Conservation (phyloP, 2,888 invertebrate genomes). For the Apotomis betuletana region DNA sequence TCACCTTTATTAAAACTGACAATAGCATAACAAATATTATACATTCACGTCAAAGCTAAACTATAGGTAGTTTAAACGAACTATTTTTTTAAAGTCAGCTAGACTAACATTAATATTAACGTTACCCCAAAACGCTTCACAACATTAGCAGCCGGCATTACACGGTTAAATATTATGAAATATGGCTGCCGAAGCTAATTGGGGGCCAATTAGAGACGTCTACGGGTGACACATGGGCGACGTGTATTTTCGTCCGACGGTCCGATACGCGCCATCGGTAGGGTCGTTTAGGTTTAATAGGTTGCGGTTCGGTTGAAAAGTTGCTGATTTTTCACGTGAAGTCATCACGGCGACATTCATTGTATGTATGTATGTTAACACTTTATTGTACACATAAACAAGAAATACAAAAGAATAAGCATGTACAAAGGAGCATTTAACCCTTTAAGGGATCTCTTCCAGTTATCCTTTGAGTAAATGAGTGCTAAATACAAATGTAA, state of each 20-base stretch:
- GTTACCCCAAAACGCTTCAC: conserved; percentile 14
- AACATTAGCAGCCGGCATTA: conserved; percentile 20
- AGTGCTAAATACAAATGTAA: too few relatives aligned
- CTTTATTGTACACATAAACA: too few relatives aligned
- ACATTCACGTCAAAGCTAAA: too few relatives aligned
- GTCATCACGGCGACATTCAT: too few relatives aligned
- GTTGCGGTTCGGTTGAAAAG: neutral
- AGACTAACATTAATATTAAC: conserved; percentile 2
- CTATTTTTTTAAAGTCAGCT: neutral
- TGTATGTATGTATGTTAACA: too few relatives aligned
- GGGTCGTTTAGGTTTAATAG: neutral
- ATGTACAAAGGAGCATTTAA: too few relatives aligned
- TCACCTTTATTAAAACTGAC: too few relatives aligned
- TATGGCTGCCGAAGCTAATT: conserved; percentile 50
- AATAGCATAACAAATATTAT: too few relatives aligned
- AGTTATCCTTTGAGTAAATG: too few relatives aligned
- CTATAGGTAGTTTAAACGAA: too few relatives aligned
- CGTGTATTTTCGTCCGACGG: conserved; percentile 17
- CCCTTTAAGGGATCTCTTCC: too few relatives aligned
- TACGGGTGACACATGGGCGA: conserved; percentile 45
- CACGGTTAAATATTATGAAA: conserved; percentile 46
- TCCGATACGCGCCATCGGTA: conserved; percentile 8
- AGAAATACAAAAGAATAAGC: too few relatives aligned
- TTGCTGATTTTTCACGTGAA: neutral
- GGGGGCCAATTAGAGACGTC: conserved; percentile 52